Percentiles rank a stretch among this genome's conserved stretches.
phyloP scores from a whole-genome alignment of 2,113 vertebrate species.

The Romanogobio albipinnatus region DNA sequence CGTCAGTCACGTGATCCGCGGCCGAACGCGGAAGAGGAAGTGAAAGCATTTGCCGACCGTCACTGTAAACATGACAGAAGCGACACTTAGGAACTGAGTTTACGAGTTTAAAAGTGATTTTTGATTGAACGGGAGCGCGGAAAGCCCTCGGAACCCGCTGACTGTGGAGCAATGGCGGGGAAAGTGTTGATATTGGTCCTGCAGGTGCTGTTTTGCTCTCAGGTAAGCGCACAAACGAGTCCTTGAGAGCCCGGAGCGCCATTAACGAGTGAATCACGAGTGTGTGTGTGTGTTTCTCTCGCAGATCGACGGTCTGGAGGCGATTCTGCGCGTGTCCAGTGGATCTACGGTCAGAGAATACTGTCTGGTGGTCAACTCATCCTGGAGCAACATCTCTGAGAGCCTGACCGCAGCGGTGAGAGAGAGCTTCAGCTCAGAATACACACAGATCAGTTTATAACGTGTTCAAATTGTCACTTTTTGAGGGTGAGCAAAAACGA shows the following conservation, averaged over 20 bases:
- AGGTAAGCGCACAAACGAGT: slow-evolving; percentile 58
- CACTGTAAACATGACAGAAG: background rate
- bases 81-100: background rate
- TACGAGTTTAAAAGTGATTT: background rate
- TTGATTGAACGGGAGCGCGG: background rate
- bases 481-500: no score
- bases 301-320: slow-evolving; percentile 83
- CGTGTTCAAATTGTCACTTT: no score
- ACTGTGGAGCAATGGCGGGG: slow-evolving; percentile 54
- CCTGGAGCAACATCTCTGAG: slow-evolving; percentile 78
- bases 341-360: slow-evolving; percentile 74
- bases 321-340: slow-evolving; percentile 80
- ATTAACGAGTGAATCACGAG: background rate
- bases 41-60: background rate
- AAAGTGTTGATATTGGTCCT: slow-evolving; percentile 49
- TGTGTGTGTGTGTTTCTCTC: slow-evolving; percentile 7
- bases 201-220: slow-evolving; percentile 50
- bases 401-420: slow-evolving; percentile 83
- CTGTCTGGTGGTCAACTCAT: slow-evolving; percentile 85
- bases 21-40: slow-evolving; percentile 45
- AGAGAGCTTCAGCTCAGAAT: no score
- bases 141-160: background rate
- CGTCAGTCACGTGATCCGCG: background rate
- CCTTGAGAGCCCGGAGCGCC: background rate
- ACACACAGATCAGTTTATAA: no score